Percentiles rank a stretch among this genome's conserved stretches.
These are phyloP conservation scores for Neosilurus hyrtlii DNA, from an alignment of 2,797 vertebrate genomes.

Conservation along the genomic window DNA sequence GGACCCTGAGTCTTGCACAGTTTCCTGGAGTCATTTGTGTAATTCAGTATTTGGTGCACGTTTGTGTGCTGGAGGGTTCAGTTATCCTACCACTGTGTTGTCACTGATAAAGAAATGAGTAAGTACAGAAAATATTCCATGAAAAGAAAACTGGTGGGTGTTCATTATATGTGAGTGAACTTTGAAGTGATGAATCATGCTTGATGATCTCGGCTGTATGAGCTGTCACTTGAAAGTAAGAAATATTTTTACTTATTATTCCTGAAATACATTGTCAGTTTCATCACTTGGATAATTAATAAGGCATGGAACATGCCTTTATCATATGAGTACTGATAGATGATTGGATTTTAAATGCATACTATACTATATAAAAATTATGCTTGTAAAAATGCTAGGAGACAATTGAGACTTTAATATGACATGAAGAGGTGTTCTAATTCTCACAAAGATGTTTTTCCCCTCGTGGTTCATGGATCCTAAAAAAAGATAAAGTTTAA, in stretches of 20 bases:
- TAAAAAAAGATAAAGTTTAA: too few relatives aligned
- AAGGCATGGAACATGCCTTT: background rate
- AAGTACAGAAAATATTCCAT: background rate
- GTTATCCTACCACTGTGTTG: background rate
- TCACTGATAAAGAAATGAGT: background rate
- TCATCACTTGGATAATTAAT: background rate
- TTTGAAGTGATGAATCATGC: too few relatives aligned
- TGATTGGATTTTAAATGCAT: too few relatives aligned
- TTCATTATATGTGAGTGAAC: background rate
- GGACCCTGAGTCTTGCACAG: constrained; percentile 18
- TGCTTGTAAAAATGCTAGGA: too few relatives aligned
- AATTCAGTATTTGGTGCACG: constrained; percentile 20
- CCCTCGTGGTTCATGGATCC: too few relatives aligned
- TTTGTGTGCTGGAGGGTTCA: background rate
- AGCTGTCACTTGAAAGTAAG: background rate
- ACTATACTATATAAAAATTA: too few relatives aligned
- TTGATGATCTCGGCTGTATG: background rate
- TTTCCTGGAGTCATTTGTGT: constrained; percentile 12
- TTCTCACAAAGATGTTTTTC: too few relatives aligned
- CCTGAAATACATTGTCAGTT: background rate
- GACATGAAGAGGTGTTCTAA: too few relatives aligned
- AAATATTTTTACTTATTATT: background rate
- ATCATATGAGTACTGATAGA: too few relatives aligned
- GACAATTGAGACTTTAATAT: too few relatives aligned
- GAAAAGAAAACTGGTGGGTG: background rate